Percentiles rank a stretch among this genome's conserved stretches.
phyloP scores from a whole-genome alignment of 2,888 invertebrate species.

The Limnephilus rhombicus region DNA sequence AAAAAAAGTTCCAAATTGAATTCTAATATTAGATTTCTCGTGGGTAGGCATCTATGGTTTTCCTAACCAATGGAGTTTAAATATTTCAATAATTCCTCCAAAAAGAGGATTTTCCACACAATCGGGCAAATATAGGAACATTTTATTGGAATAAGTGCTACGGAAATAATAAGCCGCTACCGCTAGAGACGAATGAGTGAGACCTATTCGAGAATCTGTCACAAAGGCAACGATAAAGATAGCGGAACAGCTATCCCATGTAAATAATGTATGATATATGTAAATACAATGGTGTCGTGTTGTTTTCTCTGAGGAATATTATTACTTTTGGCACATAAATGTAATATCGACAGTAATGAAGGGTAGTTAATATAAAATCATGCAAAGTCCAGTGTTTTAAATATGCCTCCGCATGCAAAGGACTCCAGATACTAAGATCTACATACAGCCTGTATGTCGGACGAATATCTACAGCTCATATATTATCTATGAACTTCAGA shows the following conservation, averaged over 20 bases:
- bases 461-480: no score
- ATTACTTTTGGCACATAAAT: no score
- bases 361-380: no score
- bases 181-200: not conserved
- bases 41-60: not conserved
- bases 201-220: not conserved
- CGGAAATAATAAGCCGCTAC: not conserved
- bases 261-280: no score
- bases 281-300: no score
- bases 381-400: no score
- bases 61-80: not conserved
- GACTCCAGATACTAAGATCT: no score
- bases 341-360: no score
- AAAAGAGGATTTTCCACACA: constrained; percentile 22
- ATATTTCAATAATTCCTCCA: not conserved
- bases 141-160: not conserved
- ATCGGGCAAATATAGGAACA: constrained; percentile 30
- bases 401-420: no score
- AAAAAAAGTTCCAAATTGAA: not conserved
- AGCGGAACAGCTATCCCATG: not conserved
- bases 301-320: no score
- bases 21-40: not conserved
- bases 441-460: no score
- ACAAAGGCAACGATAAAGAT: not conserved
- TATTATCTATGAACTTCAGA: no score